A percentile compares a stretch with the other conserved stretches of the same genome.
These are phyloP conservation scores for Chlorospingus semifuscus DNA, from an alignment of 2,797 vertebrate species.

Conservation along the genomic window DNA sequence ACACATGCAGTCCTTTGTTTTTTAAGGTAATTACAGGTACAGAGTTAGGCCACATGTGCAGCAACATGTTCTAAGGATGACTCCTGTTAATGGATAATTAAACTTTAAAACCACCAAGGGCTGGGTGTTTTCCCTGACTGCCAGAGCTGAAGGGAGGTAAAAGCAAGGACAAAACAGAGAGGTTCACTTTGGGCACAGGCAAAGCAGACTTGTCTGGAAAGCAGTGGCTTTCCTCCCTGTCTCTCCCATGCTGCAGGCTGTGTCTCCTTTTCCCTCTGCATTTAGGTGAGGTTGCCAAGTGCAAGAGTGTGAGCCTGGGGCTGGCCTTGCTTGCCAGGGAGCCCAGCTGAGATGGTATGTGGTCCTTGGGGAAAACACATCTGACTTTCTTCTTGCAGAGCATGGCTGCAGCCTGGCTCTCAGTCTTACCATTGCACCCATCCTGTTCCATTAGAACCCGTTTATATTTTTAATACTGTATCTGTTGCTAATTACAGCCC, in stretches of 20 bases:
- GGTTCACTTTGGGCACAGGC: fast-evolving
- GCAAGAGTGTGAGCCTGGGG: not conserved
- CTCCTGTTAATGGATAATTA: not conserved
- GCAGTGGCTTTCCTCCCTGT: not conserved
- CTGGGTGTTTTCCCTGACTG: not conserved
- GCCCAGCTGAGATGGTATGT: not conserved
- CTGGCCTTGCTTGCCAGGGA: not conserved
- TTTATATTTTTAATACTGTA: not conserved
- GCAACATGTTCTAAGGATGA: not conserved
- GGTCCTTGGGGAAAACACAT: not conserved
- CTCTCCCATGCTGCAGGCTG: not conserved
- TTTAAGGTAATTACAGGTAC: not conserved
- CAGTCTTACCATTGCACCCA: not conserved
- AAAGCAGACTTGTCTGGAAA: not conserved
- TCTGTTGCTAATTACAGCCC: constrained; percentile 29
- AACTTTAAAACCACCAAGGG: not conserved
- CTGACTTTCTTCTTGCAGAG: not conserved
- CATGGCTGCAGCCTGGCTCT: not conserved
- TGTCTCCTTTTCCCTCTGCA: not conserved
- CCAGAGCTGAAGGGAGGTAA: not conserved
- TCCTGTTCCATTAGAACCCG: not conserved
- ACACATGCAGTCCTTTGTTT: not conserved
- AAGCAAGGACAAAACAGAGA: not conserved
- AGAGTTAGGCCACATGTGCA: not conserved
- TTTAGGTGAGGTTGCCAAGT: not conserved